phyloP scores from a whole-genome alignment of 2,113 vertebrate species.

The Corythoichthys intestinalis region DNA sequence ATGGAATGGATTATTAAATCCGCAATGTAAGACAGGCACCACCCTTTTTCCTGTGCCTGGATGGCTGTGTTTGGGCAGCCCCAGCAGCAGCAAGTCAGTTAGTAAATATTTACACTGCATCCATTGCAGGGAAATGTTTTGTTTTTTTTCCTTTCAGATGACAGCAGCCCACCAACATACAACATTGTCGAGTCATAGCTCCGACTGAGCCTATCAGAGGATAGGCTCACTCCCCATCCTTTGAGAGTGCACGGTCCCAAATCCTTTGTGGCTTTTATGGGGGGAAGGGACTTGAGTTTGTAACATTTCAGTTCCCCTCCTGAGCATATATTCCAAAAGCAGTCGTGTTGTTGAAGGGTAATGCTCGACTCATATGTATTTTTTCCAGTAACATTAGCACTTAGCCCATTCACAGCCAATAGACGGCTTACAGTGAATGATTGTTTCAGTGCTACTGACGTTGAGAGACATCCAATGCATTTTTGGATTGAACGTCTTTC shows the following conservation, averaged over 20 bases:
- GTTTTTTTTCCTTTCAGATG: neutral
- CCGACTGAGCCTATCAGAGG: constrained; percentile 52
- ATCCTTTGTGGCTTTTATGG: constrained; percentile 35
- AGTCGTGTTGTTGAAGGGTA: neutral
- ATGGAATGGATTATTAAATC: constrained; percentile 17
- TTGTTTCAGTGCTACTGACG: too few relatives aligned
- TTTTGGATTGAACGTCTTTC: too few relatives aligned
- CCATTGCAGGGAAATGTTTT: neutral
- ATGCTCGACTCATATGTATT: constrained; percentile 6
- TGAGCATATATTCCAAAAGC: neutral
- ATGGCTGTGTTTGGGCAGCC: neutral
- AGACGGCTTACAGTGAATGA: too few relatives aligned
- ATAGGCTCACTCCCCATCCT: constrained; percentile 52
- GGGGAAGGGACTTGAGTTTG: constrained; percentile 48
- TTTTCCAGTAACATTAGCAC: too few relatives aligned
- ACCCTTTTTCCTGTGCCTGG: neutral
- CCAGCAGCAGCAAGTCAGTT: neutral
- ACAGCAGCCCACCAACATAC: constrained; percentile 54
- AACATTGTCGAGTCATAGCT: constrained; percentile 54
- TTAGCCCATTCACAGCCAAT: too few relatives aligned
- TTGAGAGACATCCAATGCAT: too few relatives aligned
- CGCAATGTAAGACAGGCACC: neutral
- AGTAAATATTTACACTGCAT: constrained; percentile 12
- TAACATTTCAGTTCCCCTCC: constrained; percentile 39
- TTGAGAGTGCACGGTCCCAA: constrained; percentile 58